Percentiles rank a stretch among this genome's conserved stretches.
Evolutionary conservation across 2,113 vertebrate genomes (phyloP).

Genomic region (Spheniscus mendiculus): DNA sequence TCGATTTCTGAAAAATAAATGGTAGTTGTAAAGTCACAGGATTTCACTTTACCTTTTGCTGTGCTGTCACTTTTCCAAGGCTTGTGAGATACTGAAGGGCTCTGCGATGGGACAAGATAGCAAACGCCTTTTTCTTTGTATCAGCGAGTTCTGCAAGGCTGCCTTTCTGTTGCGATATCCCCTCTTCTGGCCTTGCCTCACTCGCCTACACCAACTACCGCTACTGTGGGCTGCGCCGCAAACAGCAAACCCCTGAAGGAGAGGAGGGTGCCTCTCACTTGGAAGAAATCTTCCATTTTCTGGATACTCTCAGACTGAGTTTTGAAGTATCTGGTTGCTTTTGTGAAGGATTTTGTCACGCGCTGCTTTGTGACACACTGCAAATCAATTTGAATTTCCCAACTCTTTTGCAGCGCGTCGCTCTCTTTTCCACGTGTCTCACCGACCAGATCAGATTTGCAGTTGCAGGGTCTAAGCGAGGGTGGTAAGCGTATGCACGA

Average conservation of each 20-base stretch:
- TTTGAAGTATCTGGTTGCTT: neutral
- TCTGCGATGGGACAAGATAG: neutral
- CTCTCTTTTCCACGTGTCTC: neutral
- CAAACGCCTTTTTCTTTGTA: neutral
- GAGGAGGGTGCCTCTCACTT: neutral
- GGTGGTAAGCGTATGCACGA: accelerated
- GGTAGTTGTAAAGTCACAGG: neutral
- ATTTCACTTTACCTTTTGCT: neutral
- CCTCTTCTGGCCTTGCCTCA: neutral
- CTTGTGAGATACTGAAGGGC: neutral
- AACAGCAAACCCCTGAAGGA: neutral
- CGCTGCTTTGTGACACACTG: neutral
- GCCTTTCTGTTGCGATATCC: neutral
- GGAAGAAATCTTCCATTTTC: neutral
- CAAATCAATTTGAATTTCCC: neutral
- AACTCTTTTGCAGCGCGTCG: accelerated
- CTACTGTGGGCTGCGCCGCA: accelerated
- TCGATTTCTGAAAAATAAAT: neutral
- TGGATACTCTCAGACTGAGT: neutral
- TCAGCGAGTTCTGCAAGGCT: neutral
- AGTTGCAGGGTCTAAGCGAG: accelerated
- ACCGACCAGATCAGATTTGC: too few relatives aligned
- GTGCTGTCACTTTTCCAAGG: neutral
- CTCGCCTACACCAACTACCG: neutral
- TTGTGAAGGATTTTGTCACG: neutral